Conservation (phyloP, 2,797 vertebrate species). For the Allobates femoralis region DNA sequence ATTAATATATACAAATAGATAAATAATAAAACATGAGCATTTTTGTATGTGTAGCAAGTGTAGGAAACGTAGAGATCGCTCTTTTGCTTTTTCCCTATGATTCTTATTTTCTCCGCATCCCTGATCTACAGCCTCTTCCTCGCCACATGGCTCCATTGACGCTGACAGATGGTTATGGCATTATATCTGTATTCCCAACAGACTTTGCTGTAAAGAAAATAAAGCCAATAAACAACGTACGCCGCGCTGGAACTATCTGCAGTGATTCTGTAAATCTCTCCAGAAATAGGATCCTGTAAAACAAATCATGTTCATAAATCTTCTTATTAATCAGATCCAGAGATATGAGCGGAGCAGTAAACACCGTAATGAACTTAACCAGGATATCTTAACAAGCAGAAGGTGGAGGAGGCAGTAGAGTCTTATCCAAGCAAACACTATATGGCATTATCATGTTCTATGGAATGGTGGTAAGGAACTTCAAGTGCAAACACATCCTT, state of each 20-base stretch:
- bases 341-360: constrained; percentile 31
- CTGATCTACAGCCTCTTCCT: constrained; percentile 30
- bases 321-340: constrained; percentile 40
- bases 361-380: constrained; percentile 44
- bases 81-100: not conserved
- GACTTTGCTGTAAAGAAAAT: constrained; percentile 41
- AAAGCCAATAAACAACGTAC: constrained; percentile 6
- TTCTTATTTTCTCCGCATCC: not conserved
- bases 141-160: constrained; percentile 51
- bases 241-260: constrained; percentile 36
- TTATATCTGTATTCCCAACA: constrained; percentile 20
- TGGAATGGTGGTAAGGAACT: not conserved
- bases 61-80: not conserved
- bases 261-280: constrained; percentile 24
- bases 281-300: constrained; percentile 21
- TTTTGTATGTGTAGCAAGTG: too few relatives aligned
- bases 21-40: not conserved
- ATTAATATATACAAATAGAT: not conserved
- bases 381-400: constrained; percentile 1
- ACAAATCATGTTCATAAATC: constrained; percentile 27
- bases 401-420: not conserved
- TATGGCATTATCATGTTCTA: too few relatives aligned
- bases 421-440: not conserved
- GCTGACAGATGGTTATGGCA: constrained; percentile 38
- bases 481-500: not conserved